Conservation (phyloP, 2,113 vertebrate species). For the Nesogale talazaci region DNA sequence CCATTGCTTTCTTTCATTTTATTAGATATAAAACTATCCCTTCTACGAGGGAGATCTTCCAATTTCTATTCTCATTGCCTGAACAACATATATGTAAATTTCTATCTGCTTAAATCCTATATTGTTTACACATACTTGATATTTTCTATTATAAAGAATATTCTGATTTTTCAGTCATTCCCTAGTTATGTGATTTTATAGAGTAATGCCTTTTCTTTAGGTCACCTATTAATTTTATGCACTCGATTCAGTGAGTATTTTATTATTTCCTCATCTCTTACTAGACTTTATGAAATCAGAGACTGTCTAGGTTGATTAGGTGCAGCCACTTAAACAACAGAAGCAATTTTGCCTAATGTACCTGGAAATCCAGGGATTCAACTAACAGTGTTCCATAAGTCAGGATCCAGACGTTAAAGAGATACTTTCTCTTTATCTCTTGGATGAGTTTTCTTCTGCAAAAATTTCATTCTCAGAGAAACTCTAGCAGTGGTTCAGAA, state of each 20-base stretch:
- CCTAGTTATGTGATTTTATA: background rate
- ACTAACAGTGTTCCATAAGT: too few relatives aligned
- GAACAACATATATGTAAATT: background rate
- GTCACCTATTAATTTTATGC: background rate
- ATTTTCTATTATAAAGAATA: background rate
- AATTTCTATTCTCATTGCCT: background rate
- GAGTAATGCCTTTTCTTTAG: background rate
- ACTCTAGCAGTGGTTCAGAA: too few relatives aligned
- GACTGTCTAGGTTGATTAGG: too few relatives aligned
- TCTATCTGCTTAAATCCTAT: background rate
- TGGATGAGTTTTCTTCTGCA: too few relatives aligned
- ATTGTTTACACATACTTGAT: background rate
- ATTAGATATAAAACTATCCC: background rate
- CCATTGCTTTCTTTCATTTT: background rate
- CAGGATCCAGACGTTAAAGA: too few relatives aligned
- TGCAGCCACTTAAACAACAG: too few relatives aligned
- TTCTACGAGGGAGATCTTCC: background rate
- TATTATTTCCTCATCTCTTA: background rate
- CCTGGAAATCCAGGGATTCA: too few relatives aligned
- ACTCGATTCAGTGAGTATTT: constrained; percentile 9
- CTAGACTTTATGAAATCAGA: too few relatives aligned
- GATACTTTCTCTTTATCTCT: too few relatives aligned
- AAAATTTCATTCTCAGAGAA: too few relatives aligned
- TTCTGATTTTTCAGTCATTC: background rate
- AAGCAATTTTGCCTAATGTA: too few relatives aligned